These are phyloP conservation scores for Megaptera novaeangliae DNA, from an alignment of 2,113 vertebrate genomes.

Conservation along the genomic window DNA sequence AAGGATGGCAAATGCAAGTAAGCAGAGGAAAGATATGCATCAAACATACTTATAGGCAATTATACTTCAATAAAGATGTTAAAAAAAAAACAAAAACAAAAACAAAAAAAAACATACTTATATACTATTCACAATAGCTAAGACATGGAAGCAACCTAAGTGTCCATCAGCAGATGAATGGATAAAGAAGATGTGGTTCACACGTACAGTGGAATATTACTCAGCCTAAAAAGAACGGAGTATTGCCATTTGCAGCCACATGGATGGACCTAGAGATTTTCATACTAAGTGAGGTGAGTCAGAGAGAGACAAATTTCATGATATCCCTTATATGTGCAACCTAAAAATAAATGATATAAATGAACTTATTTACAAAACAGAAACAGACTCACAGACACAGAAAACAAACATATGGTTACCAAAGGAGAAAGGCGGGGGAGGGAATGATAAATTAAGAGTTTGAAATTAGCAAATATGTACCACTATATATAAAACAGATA, in stretches of 20 bases:
- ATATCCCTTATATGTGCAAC: not conserved
- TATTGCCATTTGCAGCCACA: not conserved
- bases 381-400: not conserved
- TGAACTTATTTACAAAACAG: not conserved
- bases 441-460: not conserved
- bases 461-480: not conserved
- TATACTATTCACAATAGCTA: not conserved
- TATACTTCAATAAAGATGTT: too few species aligned
- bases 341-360: not conserved
- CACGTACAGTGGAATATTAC: not conserved
- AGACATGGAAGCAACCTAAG: not conserved
- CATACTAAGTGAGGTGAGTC: not conserved
- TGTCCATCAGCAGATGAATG: not conserved
- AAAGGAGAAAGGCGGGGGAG: not conserved
- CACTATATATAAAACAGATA: not conserved
- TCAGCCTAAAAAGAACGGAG: not conserved
- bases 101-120: not conserved
- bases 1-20: not conserved
- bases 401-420: not conserved
- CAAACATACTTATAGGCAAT: not conserved
- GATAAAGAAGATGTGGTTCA: not conserved
- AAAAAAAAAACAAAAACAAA: too few species aligned
- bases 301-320: not conserved
- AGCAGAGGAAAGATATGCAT: not conserved
- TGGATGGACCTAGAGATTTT: not conserved